A percentile compares a stretch with the other conserved stretches of the same genome.
These are phyloP conservation scores for Nomada ferruginata DNA, from an alignment of 2,888 invertebrate genomes.

Conservation along the genomic window DNA sequence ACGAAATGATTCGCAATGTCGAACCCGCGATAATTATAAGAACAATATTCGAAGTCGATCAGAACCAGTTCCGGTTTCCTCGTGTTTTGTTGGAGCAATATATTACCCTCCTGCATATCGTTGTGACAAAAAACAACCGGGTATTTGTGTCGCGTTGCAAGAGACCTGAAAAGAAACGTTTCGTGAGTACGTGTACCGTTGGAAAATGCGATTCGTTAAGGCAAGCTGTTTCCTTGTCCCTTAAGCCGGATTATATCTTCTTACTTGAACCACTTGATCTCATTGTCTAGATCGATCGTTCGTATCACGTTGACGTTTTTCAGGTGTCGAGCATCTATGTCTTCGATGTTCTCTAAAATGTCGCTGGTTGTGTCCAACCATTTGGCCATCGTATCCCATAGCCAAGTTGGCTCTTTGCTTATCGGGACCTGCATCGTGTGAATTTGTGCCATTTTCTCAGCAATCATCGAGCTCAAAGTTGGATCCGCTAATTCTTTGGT, in stretches of 20 bases:
- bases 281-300: conserved; percentile 75
- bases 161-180: conserved; percentile 78
- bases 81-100: conserved; percentile 85
- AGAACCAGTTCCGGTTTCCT: conserved; percentile 89
- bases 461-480: conserved; percentile 92
- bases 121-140: conserved; percentile 98
- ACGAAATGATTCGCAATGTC: conserved; percentile 97
- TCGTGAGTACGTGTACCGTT: neutral
- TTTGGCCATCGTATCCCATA: conserved; percentile 95
- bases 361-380: conserved; percentile 88
- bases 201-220: neutral
- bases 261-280: conserved; percentile 81
- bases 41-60: conserved; percentile 97
- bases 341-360: conserved; percentile 82
- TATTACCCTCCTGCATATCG: conserved; percentile 96
- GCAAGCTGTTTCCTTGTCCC: neutral
- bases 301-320: conserved; percentile 77
- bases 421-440: conserved; percentile 97
- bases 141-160: conserved; percentile 80
- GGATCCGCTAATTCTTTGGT: conserved; percentile 93
- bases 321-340: conserved; percentile 77
- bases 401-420: conserved; percentile 97
- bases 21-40: conserved; percentile 96
- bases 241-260: neutral
- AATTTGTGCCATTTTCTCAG: conserved; percentile 96